Percentiles rank a stretch among this genome's conserved stretches.
Evolutionary conservation across 2,888 invertebrate genomes (phyloP).

Genomic region (Strigamia maritima): DNA sequence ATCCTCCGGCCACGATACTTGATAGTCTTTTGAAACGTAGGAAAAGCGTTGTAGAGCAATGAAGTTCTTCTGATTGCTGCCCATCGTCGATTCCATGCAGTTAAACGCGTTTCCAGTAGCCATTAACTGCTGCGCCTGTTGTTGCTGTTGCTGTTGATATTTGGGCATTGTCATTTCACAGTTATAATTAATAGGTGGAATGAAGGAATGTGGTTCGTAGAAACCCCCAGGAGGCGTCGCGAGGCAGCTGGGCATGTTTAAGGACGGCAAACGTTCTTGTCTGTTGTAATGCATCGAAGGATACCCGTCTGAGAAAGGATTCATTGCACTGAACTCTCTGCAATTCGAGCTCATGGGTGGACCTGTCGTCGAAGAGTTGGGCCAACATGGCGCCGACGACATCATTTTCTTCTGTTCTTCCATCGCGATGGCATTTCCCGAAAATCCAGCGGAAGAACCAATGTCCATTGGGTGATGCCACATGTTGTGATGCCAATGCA

Average conservation of each 20-base stretch:
- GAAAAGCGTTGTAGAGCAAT: constrained; percentile 34
- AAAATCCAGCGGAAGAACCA: not conserved
- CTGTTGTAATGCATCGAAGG: constrained; percentile 5
- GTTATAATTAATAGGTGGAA: not conserved
- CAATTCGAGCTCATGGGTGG: not conserved
- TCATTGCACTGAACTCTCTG: constrained; percentile 25
- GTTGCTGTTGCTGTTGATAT: not conserved
- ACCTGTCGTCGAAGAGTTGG: not conserved
- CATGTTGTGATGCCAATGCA: constrained; percentile 17
- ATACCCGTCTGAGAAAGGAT: constrained; percentile 21
- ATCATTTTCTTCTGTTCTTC: not conserved
- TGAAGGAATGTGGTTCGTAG: constrained; percentile 20
- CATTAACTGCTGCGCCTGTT: not conserved
- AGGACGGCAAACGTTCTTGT: not conserved
- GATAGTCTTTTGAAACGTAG: constrained; percentile 20
- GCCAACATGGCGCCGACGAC: not conserved
- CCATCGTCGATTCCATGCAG: constrained; percentile 53
- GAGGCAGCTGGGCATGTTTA: not conserved
- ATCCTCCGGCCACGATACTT: constrained; percentile 12
- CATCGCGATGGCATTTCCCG: not conserved
- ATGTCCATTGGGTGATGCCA: constrained; percentile 5
- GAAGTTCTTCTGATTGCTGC: constrained; percentile 19
- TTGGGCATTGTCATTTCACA: not conserved
- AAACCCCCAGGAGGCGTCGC: not conserved
- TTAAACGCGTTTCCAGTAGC: not conserved